Evolutionary conservation across 2,797 vertebrate species (phyloP), one percentile per base, ranked within the genome.

Genomic region (Hydrolagus colliei): DNA sequence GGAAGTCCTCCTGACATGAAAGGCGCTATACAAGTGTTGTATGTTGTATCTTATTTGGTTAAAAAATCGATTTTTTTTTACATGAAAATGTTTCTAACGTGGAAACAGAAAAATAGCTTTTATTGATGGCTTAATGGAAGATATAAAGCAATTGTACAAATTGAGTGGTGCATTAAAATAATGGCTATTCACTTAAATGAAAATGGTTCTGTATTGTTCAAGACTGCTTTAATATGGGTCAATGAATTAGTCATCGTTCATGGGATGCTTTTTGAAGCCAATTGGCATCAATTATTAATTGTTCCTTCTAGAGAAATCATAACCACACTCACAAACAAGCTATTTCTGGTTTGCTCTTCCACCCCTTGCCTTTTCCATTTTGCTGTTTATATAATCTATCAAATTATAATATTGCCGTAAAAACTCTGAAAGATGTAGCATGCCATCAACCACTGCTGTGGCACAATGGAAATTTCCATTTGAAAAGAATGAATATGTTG

Each of bases 281-380:
- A 41, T 84, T 4, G 79, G 35, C 20, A 82, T 41, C 67, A 84
- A 84, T 84, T 52, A 84, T 84, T 52, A 67, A 84, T 52, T 52
- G 41, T 52, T 52, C 41, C 22, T 12, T 65, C 63, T 16, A 14
- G n/a, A 65, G 61, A 79, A 63, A 4, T 74, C 35, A 7, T 12
- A 62, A 65, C 61, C 62, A 27, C 71, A 84, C 18, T 82, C 62
- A 35, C 16, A 10, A 10, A 1, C 32, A 41, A 65, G 5, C 79
- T 5, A 20, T 7, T 1, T 71, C 18, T 18, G 41, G 6, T 68
- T 9, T 76, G 35, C 12, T 76, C 20, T 16, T 32, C 16, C 79
- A 68, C 61, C 18, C 27, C 41, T 52, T 52, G 41, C 41, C 41
- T 52, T 52, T 52, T 52, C 41, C 41, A 52, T 52, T 52, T 6